Evolutionary conservation across 1,140 invertebrate genomes (phyloP).

Genomic region (Colletes gigas): DNA sequence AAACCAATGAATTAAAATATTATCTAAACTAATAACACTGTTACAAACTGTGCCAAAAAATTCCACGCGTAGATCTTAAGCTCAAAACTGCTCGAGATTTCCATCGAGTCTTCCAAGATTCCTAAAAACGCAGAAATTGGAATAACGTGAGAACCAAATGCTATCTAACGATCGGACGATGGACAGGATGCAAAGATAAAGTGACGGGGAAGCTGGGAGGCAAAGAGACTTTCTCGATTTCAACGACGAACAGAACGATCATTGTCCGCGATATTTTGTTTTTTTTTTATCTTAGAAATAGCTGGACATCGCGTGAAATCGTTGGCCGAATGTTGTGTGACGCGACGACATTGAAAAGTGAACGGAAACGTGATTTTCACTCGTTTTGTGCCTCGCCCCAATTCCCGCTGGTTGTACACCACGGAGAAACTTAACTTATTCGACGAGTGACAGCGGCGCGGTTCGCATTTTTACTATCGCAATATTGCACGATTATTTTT

Average conservation of each 20-base stretch:
- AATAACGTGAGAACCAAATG: background rate
- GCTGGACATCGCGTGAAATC: constrained; percentile 10
- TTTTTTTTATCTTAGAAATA: background rate
- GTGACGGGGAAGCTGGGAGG: background rate
- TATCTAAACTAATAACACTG: background rate
- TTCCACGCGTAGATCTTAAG: no score
- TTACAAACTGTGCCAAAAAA: no score
- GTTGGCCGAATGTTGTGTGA: constrained; percentile 13
- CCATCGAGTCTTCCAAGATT: background rate
- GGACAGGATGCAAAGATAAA: background rate
- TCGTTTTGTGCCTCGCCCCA: constrained; percentile 22
- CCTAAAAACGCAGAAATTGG: background rate
- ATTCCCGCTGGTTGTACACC: constrained; percentile 33
- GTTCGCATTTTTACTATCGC: constrained; percentile 72
- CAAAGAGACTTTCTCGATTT: constrained; percentile 11
- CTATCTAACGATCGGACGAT: background rate
- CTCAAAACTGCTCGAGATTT: background rate
- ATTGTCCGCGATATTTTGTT: background rate
- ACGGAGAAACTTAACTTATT: constrained; percentile 67
- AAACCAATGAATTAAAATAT: background rate
- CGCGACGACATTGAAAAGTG: constrained; percentile 49
- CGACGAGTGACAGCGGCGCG: constrained; percentile 73
- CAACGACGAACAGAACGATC: constrained; percentile 13
- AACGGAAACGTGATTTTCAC: constrained; percentile 46
- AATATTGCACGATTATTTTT: constrained; percentile 78